A percentile compares a stretch with the other conserved stretches of the same genome.
phyloP scores from a whole-genome alignment of 2,113 vertebrate species.

The Psilopsiagon aurifrons region DNA sequence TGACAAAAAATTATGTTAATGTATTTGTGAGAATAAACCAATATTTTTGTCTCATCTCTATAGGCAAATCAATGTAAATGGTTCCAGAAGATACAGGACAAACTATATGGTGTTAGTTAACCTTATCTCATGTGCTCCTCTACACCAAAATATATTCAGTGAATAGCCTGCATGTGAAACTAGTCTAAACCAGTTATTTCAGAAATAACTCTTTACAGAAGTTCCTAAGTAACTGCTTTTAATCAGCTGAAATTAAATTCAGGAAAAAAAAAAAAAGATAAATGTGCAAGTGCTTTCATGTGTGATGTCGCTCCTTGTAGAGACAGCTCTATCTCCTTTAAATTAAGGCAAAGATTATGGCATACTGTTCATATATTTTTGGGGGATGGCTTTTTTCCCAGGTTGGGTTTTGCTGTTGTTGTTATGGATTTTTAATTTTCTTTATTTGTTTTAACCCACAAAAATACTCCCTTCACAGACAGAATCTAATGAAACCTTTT shows the following conservation, averaged over 20 bases:
- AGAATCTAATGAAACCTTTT: neutral
- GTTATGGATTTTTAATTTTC: neutral
- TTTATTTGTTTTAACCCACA: neutral
- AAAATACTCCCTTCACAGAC: neutral
- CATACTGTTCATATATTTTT: neutral
- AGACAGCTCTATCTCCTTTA: constrained; percentile 15
- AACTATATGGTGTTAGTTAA: neutral
- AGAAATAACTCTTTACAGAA: neutral
- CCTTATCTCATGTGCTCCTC: neutral
- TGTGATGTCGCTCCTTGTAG: neutral
- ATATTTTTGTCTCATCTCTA: neutral
- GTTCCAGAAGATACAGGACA: neutral
- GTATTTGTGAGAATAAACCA: neutral
- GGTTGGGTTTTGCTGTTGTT: neutral
- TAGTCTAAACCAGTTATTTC: neutral
- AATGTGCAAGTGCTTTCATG: neutral
- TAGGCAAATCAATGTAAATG: neutral
- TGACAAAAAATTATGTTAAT: constrained; percentile 4
- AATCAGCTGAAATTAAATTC: neutral
- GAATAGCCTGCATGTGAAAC: neutral
- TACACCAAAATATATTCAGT: neutral
- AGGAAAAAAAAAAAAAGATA: neutral
- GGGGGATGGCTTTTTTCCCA: accelerated
- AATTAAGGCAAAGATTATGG: neutral
- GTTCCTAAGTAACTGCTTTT: neutral